Percentiles rank a stretch among this genome's conserved stretches.
Conservation (phyloP, 53 echinoderm and acorn worm genomes). For the Paelopatides confundens region DNA sequence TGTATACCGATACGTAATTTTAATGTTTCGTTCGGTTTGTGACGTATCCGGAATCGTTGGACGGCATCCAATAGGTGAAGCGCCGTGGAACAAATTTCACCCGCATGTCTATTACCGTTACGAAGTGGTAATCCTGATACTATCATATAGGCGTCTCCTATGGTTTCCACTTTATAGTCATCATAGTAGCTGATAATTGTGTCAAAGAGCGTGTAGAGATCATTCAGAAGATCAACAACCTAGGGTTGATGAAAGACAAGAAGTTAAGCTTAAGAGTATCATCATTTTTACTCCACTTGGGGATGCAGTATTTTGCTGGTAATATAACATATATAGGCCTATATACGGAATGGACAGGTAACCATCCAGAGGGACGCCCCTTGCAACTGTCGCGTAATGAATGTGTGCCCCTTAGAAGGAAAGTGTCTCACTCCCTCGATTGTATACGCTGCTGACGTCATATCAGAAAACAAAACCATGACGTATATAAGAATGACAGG, state of each 20-base stretch:
- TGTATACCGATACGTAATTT: slow-evolving; percentile 94
- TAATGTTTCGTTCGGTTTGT: slow-evolving; percentile 84
- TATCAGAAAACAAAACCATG: no score
- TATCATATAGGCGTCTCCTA: slow-evolving; percentile 99
- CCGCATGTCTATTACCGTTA: slow-evolving; percentile 84
- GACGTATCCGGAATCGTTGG: slow-evolving; percentile 84
- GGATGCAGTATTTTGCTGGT: no score
- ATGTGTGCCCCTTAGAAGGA: no score
- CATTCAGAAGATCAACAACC: slow-evolving; percentile 97
- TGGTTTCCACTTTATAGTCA: slow-evolving; percentile 97
- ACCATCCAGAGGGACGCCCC: no score
- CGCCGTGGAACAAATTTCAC: slow-evolving; percentile 91
- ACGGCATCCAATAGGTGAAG: slow-evolving; percentile 91
- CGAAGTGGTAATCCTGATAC: slow-evolving; percentile 90
- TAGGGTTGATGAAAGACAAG: background rate
- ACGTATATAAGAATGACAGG: no score
- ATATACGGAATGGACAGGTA: no score
- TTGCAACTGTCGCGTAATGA: no score
- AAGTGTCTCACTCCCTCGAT: no score
- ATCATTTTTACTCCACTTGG: no score
- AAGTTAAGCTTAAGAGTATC: no score
- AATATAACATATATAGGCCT: no score
- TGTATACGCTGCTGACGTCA: no score
- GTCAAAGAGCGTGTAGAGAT: slow-evolving; percentile 97
- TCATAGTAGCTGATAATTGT: slow-evolving; percentile 97